Evolutionary conservation across 2,113 vertebrate species (phyloP), one percentile per base, ranked within the genome.

Genomic region (Lophotis ruficrista): DNA sequence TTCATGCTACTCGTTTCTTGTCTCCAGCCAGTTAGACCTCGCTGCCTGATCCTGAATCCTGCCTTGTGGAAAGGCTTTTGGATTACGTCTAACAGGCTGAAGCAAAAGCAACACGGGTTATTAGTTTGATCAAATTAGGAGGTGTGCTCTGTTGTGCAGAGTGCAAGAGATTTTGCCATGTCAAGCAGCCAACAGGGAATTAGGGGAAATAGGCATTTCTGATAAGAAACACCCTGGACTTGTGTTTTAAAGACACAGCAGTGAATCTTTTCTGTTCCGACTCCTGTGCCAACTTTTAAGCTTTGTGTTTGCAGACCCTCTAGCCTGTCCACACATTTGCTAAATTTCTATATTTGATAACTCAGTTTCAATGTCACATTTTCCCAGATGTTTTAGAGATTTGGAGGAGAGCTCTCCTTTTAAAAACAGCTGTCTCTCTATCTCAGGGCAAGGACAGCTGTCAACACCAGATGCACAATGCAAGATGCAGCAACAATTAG

Each of bases 391-490:
- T 94, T 96, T 84, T 79, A 76, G 53, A 82, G 45, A 72, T 76
- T 19, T 72, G 37, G 72, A 57, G 87, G 78, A 81, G 45, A 82
- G 28, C 38, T 69, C 43, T 76, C 65, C 48, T 68, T 86, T 72
- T 79, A n/a, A 54, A 93, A 95, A 60, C 90, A 96, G 75, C 82
- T 96, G 81, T 61, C 82, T 81, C 78, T 79, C 75, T 82, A 91
- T 93, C 84, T 77, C 82, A 86, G 57, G 81, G 70, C 41, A 83
- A 83, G 0, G 47, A 82, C 95, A 96, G 96, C 89, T 95, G 89
- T 93, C 90, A 88, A 77, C 75, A 93, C 48, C 94, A 96, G 94
- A 89, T 95, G 91, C 69, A 91, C 91, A 65, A 54, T 61, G 72
- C 43, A 89, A 94, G 57, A 85, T 27, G 41, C 78, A 87, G 73